Conservation (phyloP, 2,888 invertebrate genomes). For the Dyspetes luteomarginatus region DNA sequence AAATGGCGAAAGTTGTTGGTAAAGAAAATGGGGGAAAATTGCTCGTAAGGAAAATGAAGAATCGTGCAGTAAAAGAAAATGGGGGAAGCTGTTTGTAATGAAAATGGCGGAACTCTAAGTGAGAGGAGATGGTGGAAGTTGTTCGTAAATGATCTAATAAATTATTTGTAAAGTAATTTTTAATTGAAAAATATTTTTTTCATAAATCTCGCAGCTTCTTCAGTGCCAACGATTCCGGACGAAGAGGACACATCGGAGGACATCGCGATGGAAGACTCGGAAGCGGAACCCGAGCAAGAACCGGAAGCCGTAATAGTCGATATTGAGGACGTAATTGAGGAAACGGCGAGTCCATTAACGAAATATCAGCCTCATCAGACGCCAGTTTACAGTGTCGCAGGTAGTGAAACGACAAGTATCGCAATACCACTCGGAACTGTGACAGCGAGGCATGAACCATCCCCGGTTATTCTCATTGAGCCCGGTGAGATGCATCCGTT, state of each 20-base stretch:
- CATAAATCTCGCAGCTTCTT: slow-evolving; percentile 62
- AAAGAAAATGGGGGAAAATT: neutral
- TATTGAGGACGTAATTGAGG: slow-evolving; percentile 91
- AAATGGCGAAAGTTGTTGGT: neutral
- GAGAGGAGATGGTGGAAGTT: neutral
- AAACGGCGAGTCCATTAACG: slow-evolving; percentile 90
- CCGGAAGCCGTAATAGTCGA: slow-evolving; percentile 92
- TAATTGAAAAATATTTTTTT: slow-evolving; percentile 27
- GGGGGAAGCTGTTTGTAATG: neutral
- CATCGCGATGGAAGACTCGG: slow-evolving; percentile 79
- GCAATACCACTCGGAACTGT: slow-evolving; percentile 79
- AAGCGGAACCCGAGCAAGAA: slow-evolving; percentile 85
- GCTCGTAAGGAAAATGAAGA: neutral
- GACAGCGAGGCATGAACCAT: slow-evolving; percentile 78
- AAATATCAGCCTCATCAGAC: slow-evolving; percentile 89
- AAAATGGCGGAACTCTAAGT: neutral
- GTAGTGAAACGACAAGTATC: slow-evolving; percentile 79
- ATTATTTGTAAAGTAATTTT: neutral
- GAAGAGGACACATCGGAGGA: slow-evolving; percentile 74
- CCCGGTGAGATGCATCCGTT: slow-evolving; percentile 69
- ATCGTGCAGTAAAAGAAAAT: neutral
- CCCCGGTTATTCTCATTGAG: slow-evolving; percentile 76
- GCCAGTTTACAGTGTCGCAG: slow-evolving; percentile 86
- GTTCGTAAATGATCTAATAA: neutral
- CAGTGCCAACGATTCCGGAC: slow-evolving; percentile 72